Base-by-base conservation (phyloP, 2,797 vertebrate genomes). In the Tolypeutes matacus region DNA sequence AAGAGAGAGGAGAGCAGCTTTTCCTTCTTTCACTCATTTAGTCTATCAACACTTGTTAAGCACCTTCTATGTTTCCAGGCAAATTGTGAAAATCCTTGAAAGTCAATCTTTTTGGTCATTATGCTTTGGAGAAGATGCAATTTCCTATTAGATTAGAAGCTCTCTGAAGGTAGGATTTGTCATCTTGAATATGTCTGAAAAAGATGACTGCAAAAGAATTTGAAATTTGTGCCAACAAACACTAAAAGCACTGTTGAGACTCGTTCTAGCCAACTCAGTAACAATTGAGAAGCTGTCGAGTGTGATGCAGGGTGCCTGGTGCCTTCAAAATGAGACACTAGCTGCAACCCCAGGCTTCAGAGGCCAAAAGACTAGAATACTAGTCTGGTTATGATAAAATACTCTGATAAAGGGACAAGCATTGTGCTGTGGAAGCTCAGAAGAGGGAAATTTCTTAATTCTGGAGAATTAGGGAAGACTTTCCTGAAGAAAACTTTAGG, bases 141-240 rank as follows among this genome's bases (percentile, higher is more conserved):
- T 93, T 49, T 75, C 31, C 34, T 70, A 21, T 29, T 53, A 53
- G 25, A 81, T 34, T 36, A 17, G 29, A 82, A 82, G 23, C 58
- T 90, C 81, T 70, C 62, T 86, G 46, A 80, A 91, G 60, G 53
- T 51, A 95, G 21, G 94, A 60, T 14, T 87, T 31, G 27, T 39
- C 93, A 51, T 93, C 46, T 53, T 53, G 12, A 86, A 12, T 73
- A 70, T 34, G 0, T 36, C 72, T 58, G 21, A 93, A 93, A 77
- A 77, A 58, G 1, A 80, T 18, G 23, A 3, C 27, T 42, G 7
- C 15, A 34, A 58, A 70, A 21, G 23, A 86, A 85, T 86, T 62
- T 93, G 49, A 87, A 49, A 70, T 83, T 75, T 95, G 12, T 34
- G 15, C 60, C 86, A n/a, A 58, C 8, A 93, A 46, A 20, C 34